A percentile compares a stretch with the other conserved stretches of the same genome.
phyloP scores from a whole-genome alignment of 1,140 invertebrate genomes.

The Brachionus plicatilis region DNA sequence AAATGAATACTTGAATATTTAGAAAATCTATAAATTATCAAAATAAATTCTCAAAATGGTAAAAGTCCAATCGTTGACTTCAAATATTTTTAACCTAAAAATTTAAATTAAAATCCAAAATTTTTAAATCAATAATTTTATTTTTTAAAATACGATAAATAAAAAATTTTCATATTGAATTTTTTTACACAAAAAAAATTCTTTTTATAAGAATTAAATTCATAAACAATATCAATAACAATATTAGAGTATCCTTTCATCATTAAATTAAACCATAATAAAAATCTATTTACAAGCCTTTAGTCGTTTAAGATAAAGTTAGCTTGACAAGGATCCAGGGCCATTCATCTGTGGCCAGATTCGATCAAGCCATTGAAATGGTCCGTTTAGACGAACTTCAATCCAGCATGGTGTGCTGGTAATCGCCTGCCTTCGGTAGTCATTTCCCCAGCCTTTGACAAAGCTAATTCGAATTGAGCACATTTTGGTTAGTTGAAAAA shows the following conservation, averaged over 20 bases:
- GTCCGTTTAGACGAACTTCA: slow-evolving; percentile 58
- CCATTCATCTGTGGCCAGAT: slow-evolving; percentile 43
- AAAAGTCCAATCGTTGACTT: too few relatives aligned
- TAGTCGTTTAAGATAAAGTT: background rate
- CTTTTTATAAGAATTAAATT: background rate
- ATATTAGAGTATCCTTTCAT: background rate
- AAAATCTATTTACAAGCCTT: background rate
- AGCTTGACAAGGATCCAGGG: slow-evolving; percentile 27
- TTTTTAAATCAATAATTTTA: too few relatives aligned
- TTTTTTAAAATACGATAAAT: too few relatives aligned
- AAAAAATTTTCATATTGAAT: background rate
- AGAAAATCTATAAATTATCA: too few relatives aligned
- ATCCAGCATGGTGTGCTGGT: slow-evolving; percentile 60
- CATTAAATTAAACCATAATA: background rate
- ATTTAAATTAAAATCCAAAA: too few relatives aligned
- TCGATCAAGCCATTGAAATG: slow-evolving; percentile 57
- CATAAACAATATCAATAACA: background rate
- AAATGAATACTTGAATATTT: too few relatives aligned
- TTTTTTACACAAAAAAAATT: background rate
- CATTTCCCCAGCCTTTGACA: slow-evolving; percentile 61
- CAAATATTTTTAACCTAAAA: too few relatives aligned
- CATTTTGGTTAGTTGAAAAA: slow-evolving; percentile 94
- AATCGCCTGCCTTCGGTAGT: slow-evolving; percentile 54
- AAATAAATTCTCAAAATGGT: too few relatives aligned
- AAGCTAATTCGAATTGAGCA: slow-evolving; percentile 99